A percentile compares a stretch with the other conserved stretches of the same genome.
Evolutionary conservation across 1,140 invertebrate species (phyloP).

Genomic region (Penaeus chinensis): DNA sequence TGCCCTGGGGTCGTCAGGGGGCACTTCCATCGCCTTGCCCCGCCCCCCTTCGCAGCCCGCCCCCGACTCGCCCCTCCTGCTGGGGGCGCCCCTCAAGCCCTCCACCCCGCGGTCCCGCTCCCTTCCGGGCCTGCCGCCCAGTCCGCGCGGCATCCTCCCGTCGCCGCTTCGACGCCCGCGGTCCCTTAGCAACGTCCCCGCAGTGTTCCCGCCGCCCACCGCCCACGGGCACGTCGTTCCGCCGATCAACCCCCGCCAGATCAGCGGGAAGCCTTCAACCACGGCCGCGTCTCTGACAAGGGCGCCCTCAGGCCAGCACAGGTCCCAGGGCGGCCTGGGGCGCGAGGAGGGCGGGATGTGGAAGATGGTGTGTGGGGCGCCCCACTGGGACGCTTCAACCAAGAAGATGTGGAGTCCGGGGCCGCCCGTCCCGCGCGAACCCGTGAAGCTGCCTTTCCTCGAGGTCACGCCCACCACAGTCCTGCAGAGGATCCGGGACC

Average conservation of each 20-base stretch:
- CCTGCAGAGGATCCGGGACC: constrained; percentile 49
- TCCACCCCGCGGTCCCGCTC: constrained; percentile 43
- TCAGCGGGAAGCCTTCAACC: background rate
- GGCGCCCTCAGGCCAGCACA: background rate
- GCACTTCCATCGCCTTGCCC: constrained; percentile 20
- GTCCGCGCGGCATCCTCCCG: background rate
- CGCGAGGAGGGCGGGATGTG: constrained; percentile 47
- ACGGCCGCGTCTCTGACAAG: constrained; percentile 14
- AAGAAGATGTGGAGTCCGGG: constrained; percentile 63
- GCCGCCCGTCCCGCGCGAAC: constrained; percentile 35
- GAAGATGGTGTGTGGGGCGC: constrained; percentile 51
- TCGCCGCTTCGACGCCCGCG: constrained; percentile 24
- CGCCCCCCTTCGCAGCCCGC: constrained; percentile 20
- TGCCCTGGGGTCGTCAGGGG: constrained; percentile 36
- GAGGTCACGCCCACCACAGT: constrained; percentile 56
- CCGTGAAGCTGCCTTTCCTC: constrained; percentile 58
- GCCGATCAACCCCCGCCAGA: background rate
- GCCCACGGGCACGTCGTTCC: background rate
- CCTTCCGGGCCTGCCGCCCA: constrained; percentile 45
- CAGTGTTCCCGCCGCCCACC: constrained; percentile 33
- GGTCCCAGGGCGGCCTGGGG: background rate
- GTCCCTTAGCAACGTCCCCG: constrained; percentile 12
- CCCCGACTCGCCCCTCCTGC: constrained; percentile 37
- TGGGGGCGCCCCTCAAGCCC: constrained; percentile 35
- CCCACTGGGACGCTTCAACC: constrained; percentile 51